Evolutionary conservation across 2,797 vertebrate species (phyloP).

Genomic region (Eleutherodactylus coqui): DNA sequence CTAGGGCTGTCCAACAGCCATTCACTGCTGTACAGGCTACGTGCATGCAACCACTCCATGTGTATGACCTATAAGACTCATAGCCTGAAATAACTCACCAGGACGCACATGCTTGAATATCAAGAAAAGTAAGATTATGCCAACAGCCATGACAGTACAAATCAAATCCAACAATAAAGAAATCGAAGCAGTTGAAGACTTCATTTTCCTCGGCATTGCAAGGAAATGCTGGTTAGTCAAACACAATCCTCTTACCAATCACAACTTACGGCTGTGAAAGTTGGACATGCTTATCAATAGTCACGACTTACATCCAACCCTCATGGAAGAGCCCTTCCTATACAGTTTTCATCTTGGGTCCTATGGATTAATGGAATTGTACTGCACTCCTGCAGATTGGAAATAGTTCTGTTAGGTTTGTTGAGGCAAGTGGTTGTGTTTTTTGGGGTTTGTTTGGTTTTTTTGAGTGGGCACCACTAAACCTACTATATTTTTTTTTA

Average conservation of each 20-base stretch:
- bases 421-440: not conserved
- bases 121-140: not conserved
- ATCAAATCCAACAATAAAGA: too few relatives aligned
- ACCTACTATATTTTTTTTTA: not conserved
- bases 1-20: too few relatives aligned
- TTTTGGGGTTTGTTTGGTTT: not conserved
- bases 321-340: not conserved
- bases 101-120: not conserved
- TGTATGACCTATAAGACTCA: not conserved
- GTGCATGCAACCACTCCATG: too few relatives aligned
- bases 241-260: too few relatives aligned
- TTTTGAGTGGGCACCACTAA: not conserved
- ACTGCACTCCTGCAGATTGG: not conserved
- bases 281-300: too few relatives aligned
- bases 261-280: too few relatives aligned
- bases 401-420: not conserved
- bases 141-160: too few relatives aligned
- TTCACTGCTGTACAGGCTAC: too few relatives aligned
- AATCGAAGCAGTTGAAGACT: too few relatives aligned
- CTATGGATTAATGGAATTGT: not conserved
- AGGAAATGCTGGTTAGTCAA: too few relatives aligned
- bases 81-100: not conserved
- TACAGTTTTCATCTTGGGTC: not conserved
- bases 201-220: too few relatives aligned
- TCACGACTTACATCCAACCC: too few relatives aligned